Evolutionary conservation across 1,140 invertebrate genomes (phyloP).

Genomic region (Schlechtendalia chinensis): DNA sequence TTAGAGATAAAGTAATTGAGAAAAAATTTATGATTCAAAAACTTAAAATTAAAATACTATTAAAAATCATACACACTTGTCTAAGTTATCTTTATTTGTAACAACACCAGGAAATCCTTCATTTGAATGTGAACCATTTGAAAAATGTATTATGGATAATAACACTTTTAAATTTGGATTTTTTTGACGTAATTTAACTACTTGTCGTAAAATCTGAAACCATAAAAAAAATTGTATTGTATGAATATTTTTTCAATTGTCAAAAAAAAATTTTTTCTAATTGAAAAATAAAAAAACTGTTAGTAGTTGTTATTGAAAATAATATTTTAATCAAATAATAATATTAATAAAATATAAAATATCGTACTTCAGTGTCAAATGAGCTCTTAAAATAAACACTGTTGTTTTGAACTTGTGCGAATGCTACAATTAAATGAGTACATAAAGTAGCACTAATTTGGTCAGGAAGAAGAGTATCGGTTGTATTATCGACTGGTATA

Average conservation of each 20-base stretch:
- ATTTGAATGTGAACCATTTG: slow-evolving; percentile 38
- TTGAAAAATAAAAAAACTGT: too few species aligned
- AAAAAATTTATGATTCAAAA: too few species aligned
- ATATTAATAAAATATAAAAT: slow-evolving; percentile 1
- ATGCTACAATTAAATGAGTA: slow-evolving; percentile 78
- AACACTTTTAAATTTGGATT: slow-evolving; percentile 28
- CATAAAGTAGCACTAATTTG: slow-evolving; percentile 64
- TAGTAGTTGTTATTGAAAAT: too few species aligned
- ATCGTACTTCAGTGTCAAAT: slow-evolving; percentile 55
- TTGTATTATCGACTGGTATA: slow-evolving; percentile 47
- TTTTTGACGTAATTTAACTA: slow-evolving; percentile 16
- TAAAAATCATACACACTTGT: slow-evolving; percentile 60
- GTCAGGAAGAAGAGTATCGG: slow-evolving; percentile 44
- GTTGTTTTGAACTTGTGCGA: slow-evolving; percentile 67
- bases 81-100: slow-evolving; percentile 53
- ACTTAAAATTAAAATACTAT: slow-evolving; percentile 51
- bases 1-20: too few species aligned
- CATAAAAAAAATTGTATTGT: too few species aligned
- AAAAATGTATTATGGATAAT: slow-evolving; percentile 29
- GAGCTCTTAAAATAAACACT: slow-evolving; percentile 59
- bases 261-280: too few species aligned
- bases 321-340: too few species aligned
- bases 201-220: slow-evolving; percentile 43
- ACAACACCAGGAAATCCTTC: slow-evolving; percentile 44
- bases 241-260: too few species aligned